A percentile compares a stretch with the other conserved stretches of the same genome.
Evolutionary conservation across 2,797 vertebrate genomes (phyloP).

Genomic region (Microtus obscurus): DNA sequence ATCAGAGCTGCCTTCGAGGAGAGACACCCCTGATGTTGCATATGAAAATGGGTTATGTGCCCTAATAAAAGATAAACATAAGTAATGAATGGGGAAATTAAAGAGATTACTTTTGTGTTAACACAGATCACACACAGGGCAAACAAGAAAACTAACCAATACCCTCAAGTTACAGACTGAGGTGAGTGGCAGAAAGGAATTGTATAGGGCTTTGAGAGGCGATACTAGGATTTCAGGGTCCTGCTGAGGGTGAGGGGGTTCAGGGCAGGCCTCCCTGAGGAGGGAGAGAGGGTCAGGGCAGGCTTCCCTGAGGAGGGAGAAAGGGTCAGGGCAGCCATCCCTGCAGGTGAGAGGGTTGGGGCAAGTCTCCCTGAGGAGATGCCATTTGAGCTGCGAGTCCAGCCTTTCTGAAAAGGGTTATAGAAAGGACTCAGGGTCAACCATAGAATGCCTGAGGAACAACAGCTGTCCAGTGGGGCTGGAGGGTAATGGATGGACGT

Average conservation of each 20-base stretch:
- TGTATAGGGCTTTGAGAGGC: not conserved
- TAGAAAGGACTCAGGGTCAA: not conserved
- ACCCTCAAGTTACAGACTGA: not conserved
- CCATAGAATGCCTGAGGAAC: not conserved
- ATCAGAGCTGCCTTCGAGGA: not conserved
- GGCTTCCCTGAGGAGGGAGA: not conserved
- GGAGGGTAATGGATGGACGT: too few species aligned
- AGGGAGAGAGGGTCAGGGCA: not conserved
- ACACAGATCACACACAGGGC: not conserved
- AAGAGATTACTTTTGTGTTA: not conserved
- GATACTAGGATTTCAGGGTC: accelerated
- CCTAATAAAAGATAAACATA: not conserved
- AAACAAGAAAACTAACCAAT: not conserved
- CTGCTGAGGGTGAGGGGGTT: too few species aligned
- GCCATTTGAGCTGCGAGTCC: not conserved
- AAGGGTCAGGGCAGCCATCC: not conserved
- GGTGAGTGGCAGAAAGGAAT: not conserved
- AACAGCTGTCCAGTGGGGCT: not conserved
- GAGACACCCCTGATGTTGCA: not conserved
- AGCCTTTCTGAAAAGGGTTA: not conserved
- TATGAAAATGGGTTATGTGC: not conserved
- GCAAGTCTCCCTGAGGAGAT: not conserved
- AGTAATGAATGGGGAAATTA: not conserved
- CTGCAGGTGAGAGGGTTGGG: not conserved
- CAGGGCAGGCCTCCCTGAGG: not conserved